Base-by-base conservation (phyloP, 2,888 invertebrate genomes). In the Mellilla xanthometata region DNA sequence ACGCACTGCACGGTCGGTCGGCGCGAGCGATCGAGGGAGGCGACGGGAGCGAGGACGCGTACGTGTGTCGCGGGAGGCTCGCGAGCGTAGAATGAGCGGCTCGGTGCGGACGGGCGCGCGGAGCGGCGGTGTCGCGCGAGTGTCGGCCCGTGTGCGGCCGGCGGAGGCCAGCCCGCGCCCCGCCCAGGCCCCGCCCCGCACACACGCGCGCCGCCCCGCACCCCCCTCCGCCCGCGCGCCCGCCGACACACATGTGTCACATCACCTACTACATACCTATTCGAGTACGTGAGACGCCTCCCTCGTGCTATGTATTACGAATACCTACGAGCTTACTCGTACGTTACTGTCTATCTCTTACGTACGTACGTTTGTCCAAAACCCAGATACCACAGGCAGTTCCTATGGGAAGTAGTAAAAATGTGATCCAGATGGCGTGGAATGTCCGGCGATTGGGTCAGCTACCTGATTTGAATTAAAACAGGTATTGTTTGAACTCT, bases 211-310 rank as follows among this genome's bases (percentile, higher is more conserved):
- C 60, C 64, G 60, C 63, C 54, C 52, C 74, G 77, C 72, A 75
- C 68, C 55, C 68, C 60, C 68, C 60, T 61, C 49, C 57, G 48
- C 59, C 62, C 38, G 34, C 24, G 19, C 19, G 51, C 64, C 60
- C 54, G 60, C 69, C 56, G 43, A 51, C 63, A 65, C 76, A 77
- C 78, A 76, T 74, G 74, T 80, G 83, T 76, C 84, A 81, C 85
- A 79, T 78, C 68, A 68, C 71, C 60, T 49, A 68, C 71, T 49
- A 63, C 62, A 76, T 82, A 82, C 83, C 79, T 76, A 81, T 81
- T n/a, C n/a, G n/a, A n/a, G n/a, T n/a, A 82, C 68, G 81, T 77
- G 83, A 82, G 83, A 86, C 87, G 84, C 87, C 85, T 83, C 74
- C 85, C 78, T 61, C 74, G 71, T 75, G 58, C 59, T 80, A 85